Conservation (phyloP, 1,140 invertebrate genomes). For the Phymorhynchus buccinoides region DNA sequence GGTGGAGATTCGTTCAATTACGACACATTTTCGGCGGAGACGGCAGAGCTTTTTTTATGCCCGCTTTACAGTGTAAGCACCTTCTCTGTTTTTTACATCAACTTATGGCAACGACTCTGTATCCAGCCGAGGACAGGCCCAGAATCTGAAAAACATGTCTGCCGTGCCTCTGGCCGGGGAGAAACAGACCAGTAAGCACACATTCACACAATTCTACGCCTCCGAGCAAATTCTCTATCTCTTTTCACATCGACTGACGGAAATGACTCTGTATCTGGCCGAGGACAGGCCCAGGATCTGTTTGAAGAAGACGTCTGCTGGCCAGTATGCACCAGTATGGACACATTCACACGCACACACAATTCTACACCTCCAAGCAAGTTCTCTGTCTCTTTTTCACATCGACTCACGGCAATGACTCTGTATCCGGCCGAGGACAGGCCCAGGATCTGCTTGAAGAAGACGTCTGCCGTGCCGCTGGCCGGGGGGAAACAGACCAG, state of each 20-base stretch:
- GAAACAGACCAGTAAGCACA: conserved; percentile 87
- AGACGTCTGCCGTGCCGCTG: conserved; percentile 91
- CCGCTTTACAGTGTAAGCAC: too few species aligned
- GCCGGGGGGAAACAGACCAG: conserved; percentile 90
- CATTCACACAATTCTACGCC: too few species aligned
- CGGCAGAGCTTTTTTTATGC: too few species aligned
- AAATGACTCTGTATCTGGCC: conserved; percentile 87
- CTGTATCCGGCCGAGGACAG: conserved; percentile 86
- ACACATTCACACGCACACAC: conserved; percentile 4
- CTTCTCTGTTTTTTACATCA: too few species aligned
- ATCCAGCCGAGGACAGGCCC: conserved; percentile 83
- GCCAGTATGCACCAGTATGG: conserved; percentile 32
- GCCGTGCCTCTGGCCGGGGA: conserved; percentile 91
- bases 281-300: conserved; percentile 86
- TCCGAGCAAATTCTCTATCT: too few species aligned
- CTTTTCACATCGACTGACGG: conserved; percentile 75
- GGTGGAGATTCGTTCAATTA: too few species aligned
- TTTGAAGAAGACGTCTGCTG: conserved; percentile 89
- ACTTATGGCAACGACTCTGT: conserved; percentile 86
- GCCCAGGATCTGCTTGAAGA: conserved; percentile 86
- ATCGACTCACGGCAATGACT: conserved; percentile 82
- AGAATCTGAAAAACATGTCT: conserved; percentile 90
- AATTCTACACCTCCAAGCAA: background rate
- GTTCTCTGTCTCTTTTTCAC: too few species aligned
- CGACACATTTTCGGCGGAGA: too few species aligned